Evolutionary conservation across 2,113 vertebrate genomes (phyloP).

Genomic region (Pseudonaja textilis): DNA sequence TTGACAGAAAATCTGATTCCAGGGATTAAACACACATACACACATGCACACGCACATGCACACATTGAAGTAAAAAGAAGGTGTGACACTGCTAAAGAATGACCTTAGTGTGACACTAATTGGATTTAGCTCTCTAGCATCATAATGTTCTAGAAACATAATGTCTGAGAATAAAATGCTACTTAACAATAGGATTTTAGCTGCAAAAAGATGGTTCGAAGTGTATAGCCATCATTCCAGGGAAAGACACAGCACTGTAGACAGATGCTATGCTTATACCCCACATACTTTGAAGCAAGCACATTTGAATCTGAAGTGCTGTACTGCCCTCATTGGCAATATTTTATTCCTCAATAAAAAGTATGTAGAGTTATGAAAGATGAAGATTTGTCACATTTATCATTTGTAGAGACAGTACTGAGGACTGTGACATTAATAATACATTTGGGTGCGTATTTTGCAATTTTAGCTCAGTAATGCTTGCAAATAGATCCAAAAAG

Average conservation of each 20-base stretch:
- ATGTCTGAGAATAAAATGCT: background rate
- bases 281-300: background rate
- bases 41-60: no score
- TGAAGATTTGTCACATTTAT: background rate
- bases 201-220: background rate
- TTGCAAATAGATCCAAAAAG: background rate
- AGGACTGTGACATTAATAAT: background rate
- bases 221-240: background rate
- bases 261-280: background rate
- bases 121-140: background rate
- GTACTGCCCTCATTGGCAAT: background rate
- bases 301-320: background rate
- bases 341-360: background rate
- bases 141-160: background rate
- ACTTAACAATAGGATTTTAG: background rate
- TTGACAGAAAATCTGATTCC: background rate
- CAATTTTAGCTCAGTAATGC: background rate
- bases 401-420: background rate
- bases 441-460: background rate
- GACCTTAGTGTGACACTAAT: background rate
- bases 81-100: background rate
- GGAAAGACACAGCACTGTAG: background rate
- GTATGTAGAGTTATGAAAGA: background rate
- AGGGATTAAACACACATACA: background rate
- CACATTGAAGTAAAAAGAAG: background rate